Evolutionary conservation across 2,113 vertebrate genomes (phyloP).

Genomic region (Apteryx owenii): DNA sequence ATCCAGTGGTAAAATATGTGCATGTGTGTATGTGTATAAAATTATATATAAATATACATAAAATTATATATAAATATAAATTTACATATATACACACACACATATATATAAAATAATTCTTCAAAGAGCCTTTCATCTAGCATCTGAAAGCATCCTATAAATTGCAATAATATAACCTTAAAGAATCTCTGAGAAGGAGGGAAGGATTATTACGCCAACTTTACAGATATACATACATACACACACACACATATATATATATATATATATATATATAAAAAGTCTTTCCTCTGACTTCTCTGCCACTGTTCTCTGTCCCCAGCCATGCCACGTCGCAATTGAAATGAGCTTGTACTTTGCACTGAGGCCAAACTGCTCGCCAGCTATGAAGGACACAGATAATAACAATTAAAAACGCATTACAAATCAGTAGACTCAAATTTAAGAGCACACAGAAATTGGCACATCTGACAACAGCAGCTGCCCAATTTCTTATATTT

Average conservation of each 20-base stretch:
- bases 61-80: too few relatives aligned
- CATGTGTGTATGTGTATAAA: too few relatives aligned
- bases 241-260: too few relatives aligned
- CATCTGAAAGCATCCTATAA: not conserved
- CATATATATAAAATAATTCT: not conserved
- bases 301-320: not conserved
- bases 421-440: not conserved
- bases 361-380: not conserved
- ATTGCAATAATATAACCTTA: not conserved
- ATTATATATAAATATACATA: too few relatives aligned
- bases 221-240: not conserved
- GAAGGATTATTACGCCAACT: not conserved
- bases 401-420: not conserved
- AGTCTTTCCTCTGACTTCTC: not conserved
- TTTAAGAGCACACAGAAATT: not conserved
- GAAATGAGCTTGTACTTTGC: rapidly evolving
- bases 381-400: not conserved
- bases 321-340: not conserved
- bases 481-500: not conserved
- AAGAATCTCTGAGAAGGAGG: not conserved
- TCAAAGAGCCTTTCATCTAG: not conserved
- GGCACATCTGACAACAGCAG: not conserved
- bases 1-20: not conserved
- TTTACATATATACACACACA: too few relatives aligned
- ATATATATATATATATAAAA: not conserved